Evolutionary conservation across 2,113 vertebrate genomes (phyloP).

Genomic region (Cryptomyrus ogoouensis): DNA sequence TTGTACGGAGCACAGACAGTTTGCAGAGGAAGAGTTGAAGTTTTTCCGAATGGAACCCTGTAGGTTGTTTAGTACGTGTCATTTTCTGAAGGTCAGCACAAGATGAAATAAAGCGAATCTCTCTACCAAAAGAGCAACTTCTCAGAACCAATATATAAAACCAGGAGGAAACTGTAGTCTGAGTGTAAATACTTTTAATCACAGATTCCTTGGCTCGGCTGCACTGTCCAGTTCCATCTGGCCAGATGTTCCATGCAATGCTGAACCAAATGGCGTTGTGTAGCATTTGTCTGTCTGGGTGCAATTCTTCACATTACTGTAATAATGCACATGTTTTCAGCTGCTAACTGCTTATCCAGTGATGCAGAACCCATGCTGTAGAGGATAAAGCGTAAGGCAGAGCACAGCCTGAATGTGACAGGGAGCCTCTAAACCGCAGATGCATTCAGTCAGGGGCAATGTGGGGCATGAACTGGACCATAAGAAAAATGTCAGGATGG

Average conservation of each 20-base stretch:
- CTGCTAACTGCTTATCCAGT: not conserved
- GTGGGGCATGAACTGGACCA: not conserved
- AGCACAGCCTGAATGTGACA: not conserved
- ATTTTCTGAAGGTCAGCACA: not conserved
- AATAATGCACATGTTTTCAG: not conserved
- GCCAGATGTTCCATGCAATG: not conserved
- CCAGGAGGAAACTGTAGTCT: not conserved
- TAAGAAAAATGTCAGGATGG: not conserved
- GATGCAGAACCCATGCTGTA: not conserved
- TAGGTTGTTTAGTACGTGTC: not conserved
- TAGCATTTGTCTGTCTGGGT: not conserved
- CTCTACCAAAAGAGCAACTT: not conserved
- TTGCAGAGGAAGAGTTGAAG: not conserved
- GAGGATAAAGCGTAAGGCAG: not conserved
- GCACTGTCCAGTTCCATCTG: not conserved
- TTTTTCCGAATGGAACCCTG: not conserved
- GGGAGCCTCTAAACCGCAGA: not conserved
- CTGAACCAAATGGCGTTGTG: not conserved
- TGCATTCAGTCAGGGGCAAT: not conserved
- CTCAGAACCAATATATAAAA: not conserved
- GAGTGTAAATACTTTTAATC: not conserved
- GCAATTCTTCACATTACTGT: not conserved
- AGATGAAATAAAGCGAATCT: not conserved
- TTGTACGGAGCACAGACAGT: not conserved
- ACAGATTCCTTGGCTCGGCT: not conserved